Conservation (phyloP, 2,888 invertebrate species). For the Oscheius sp. region DNA sequence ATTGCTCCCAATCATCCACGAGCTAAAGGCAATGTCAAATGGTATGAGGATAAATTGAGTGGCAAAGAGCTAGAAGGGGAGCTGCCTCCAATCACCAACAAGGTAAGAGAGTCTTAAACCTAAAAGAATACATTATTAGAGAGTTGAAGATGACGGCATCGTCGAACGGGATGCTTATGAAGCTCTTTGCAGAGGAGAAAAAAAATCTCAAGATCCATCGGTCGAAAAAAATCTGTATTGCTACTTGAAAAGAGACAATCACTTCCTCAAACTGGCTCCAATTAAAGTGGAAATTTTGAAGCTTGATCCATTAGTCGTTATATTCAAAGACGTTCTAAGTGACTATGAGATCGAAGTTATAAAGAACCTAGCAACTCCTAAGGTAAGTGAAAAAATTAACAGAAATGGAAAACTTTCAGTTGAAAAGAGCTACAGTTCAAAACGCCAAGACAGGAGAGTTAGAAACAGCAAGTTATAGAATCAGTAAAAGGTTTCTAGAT, state of each 20-base stretch:
- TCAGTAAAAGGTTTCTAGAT: constrained; percentile 82
- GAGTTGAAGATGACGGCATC: constrained; percentile 60
- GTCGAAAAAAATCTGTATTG: constrained; percentile 60
- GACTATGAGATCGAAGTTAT: constrained; percentile 87
- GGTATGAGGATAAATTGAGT: constrained; percentile 84
- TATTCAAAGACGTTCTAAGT: constrained; percentile 74
- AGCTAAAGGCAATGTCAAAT: constrained; percentile 87
- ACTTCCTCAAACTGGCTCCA: constrained; percentile 66
- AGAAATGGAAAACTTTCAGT: too few relatives aligned
- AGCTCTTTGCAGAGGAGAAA: constrained; percentile 71
- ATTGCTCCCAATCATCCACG: constrained; percentile 80
- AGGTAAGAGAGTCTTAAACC: constrained; percentile 34
- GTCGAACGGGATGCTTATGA: constrained; percentile 74
- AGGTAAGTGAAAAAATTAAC: too few relatives aligned
- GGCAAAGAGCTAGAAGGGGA: constrained; percentile 69
- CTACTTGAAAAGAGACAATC: constrained; percentile 65
- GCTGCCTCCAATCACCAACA: constrained; percentile 64
- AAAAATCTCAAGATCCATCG: constrained; percentile 45
- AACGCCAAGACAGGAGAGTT: constrained; percentile 77
- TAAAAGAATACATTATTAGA: constrained; percentile 25
- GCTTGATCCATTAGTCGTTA: constrained; percentile 62
- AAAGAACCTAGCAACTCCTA: constrained; percentile 85
- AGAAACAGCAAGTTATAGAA: constrained; percentile 91
- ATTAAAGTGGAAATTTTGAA: constrained; percentile 69
- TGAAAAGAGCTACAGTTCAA: constrained; percentile 69